Percentiles rank a stretch among this genome's conserved stretches.
Conservation (phyloP, 2,888 invertebrate genomes). For the Drosophila mulleri region DNA sequence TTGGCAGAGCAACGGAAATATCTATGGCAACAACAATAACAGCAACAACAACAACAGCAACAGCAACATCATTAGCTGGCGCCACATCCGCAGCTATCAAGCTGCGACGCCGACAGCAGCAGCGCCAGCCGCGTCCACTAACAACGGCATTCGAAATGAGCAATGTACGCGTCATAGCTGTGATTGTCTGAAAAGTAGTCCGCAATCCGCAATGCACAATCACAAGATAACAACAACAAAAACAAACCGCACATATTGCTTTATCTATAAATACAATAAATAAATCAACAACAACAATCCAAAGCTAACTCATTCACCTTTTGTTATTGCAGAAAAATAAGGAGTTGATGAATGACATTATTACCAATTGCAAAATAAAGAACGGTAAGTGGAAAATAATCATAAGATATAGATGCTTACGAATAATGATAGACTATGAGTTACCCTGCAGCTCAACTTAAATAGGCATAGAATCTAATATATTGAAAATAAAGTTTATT, state of each 20-base stretch:
- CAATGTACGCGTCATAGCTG: constrained; percentile 55
- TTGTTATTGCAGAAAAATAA: constrained; percentile 89
- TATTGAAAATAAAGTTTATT: background rate
- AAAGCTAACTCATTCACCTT: constrained; percentile 12
- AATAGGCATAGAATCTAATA: background rate
- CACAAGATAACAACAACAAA: background rate
- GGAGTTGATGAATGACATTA: constrained; percentile 90
- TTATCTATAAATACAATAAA: constrained; percentile 8
- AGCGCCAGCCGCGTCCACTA: constrained; percentile 63
- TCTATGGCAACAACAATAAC: background rate
- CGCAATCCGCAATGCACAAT: constrained; percentile 7
- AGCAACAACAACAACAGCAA: constrained; percentile 9
- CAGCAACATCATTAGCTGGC: constrained; percentile 21
- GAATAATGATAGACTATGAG: background rate
- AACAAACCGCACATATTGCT: constrained; percentile 4
- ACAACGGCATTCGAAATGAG: constrained; percentile 71
- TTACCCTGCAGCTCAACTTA: background rate
- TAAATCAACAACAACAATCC: background rate
- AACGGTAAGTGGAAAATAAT: constrained; percentile 86
- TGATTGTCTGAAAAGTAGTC: background rate
- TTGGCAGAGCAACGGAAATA: constrained; percentile 15
- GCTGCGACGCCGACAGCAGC: constrained; percentile 50
- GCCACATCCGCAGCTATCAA: constrained; percentile 59
- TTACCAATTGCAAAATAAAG: constrained; percentile 88
- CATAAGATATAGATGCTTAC: too few relatives aligned